phyloP scores from a whole-genome alignment of 1,140 invertebrate genomes.

The Bombus vancouverensis region DNA sequence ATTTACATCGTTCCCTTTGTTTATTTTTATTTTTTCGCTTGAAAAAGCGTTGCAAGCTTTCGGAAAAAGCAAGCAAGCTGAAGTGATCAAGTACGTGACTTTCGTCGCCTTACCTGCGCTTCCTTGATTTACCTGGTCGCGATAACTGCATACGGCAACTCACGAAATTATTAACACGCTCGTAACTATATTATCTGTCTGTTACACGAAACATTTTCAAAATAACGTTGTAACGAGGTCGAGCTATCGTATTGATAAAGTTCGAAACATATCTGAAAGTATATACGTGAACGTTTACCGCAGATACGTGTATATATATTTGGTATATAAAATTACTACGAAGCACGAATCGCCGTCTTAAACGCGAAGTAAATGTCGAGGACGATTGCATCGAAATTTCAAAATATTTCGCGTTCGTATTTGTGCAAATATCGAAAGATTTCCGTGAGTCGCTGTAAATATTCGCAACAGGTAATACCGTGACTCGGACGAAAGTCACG shows the following conservation, averaged over 20 bases:
- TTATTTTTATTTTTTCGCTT: not conserved
- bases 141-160: not conserved
- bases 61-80: constrained; percentile 45
- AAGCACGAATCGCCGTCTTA: no score
- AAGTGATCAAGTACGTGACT: constrained; percentile 13
- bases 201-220: not conserved
- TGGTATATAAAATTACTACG: no score
- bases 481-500: constrained; percentile 35
- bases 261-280: not conserved
- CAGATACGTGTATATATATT: no score
- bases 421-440: not conserved
- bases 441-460: not conserved
- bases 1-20: not conserved
- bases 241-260: not conserved
- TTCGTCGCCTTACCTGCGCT: constrained; percentile 22
- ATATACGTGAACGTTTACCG: no score
- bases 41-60: constrained; percentile 38
- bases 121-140: not conserved
- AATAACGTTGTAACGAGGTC: not conserved
- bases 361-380: no score
- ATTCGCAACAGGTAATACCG: not conserved
- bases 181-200: not conserved
- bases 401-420: not conserved
- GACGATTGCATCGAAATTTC: not conserved
- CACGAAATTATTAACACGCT: not conserved